Conservation (phyloP, 2,797 vertebrate genomes). For the Silurus aristotelis region DNA sequence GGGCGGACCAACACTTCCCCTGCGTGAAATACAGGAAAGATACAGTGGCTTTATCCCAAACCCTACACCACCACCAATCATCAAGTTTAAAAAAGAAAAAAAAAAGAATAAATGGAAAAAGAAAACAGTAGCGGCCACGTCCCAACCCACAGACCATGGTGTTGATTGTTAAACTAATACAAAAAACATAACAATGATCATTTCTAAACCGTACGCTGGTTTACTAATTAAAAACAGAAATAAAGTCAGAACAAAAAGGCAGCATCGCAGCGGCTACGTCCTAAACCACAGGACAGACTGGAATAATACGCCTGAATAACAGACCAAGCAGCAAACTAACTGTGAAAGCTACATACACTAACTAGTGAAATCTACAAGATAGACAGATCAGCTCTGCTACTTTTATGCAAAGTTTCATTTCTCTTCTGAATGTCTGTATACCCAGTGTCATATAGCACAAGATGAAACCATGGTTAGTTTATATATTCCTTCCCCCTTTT, state of each 20-base stretch:
- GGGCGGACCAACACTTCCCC: slow-evolving; percentile 31
- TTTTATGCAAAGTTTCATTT: background rate
- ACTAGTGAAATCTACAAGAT: background rate
- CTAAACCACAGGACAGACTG: background rate
- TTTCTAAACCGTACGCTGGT: background rate
- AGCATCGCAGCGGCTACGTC: background rate
- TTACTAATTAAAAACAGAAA: background rate
- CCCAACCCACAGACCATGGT: background rate
- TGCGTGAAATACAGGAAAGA: slow-evolving; percentile 20
- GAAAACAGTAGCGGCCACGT: background rate
- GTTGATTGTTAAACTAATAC: background rate
- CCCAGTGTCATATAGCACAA: too few relatives aligned
- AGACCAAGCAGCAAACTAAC: background rate
- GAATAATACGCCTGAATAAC: too few relatives aligned
- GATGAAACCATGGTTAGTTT: background rate
- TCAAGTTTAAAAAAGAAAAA: background rate
- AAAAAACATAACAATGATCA: background rate
- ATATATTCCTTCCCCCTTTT: background rate
- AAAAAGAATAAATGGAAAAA: background rate
- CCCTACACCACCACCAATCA: background rate
- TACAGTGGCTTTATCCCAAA: slow-evolving; percentile 15
- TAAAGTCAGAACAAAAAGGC: background rate
- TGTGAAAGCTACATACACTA: too few relatives aligned
- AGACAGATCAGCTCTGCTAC: too few relatives aligned
- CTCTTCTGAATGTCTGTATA: background rate